These are phyloP conservation scores for Chironomus tentans DNA, from an alignment of 2,888 invertebrate species.

Conservation along the genomic window DNA sequence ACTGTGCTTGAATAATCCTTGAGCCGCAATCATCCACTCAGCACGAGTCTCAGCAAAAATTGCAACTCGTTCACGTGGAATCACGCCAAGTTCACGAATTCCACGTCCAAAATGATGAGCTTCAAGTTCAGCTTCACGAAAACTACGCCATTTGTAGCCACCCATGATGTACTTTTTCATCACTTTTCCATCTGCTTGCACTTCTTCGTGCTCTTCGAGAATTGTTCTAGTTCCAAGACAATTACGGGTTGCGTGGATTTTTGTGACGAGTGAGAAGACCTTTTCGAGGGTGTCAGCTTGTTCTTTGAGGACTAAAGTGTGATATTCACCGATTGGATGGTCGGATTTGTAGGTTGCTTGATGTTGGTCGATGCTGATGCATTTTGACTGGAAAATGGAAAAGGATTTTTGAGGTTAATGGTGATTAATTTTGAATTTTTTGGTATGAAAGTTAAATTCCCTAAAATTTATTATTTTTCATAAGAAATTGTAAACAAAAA, in stretches of 20 bases:
- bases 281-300: constrained; percentile 74
- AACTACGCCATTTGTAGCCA: constrained; percentile 84
- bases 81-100: constrained; percentile 65
- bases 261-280: constrained; percentile 70
- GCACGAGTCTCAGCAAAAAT: constrained; percentile 51
- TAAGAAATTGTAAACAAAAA: too few species aligned
- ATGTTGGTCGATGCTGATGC: constrained; percentile 53
- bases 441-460: too few species aligned
- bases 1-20: background rate
- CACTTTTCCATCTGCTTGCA: constrained; percentile 85
- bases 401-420: background rate
- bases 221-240: constrained; percentile 87
- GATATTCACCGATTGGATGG: constrained; percentile 56
- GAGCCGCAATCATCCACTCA: constrained; percentile 70
- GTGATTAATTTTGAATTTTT: too few species aligned
- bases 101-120: constrained; percentile 76
- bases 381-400: constrained; percentile 51
- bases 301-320: constrained; percentile 63
- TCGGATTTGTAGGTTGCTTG: constrained; percentile 59
- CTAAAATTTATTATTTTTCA: too few species aligned
- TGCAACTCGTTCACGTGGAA: background rate
- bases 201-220: constrained; percentile 86
- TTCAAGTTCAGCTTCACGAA: constrained; percentile 60
- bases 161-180: constrained; percentile 97
- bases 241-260: constrained; percentile 59